These are phyloP conservation scores for Acanthornis magna DNA, from an alignment of 2,797 vertebrate species.

Conservation along the genomic window DNA sequence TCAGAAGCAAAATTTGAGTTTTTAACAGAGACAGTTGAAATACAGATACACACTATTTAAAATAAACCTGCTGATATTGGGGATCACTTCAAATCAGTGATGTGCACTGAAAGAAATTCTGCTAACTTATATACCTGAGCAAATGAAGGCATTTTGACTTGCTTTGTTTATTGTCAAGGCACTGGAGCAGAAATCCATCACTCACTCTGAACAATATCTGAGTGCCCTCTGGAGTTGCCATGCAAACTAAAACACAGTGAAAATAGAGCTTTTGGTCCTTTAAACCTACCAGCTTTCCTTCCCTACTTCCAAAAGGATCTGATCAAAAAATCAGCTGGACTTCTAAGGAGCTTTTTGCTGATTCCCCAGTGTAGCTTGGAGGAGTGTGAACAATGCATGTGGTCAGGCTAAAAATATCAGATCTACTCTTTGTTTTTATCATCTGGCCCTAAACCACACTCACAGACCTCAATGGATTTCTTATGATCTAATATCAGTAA, in stretches of 20 bases:
- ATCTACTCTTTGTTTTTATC: neutral
- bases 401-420: neutral
- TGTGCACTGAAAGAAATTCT: neutral
- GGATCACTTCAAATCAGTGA: neutral
- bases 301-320: neutral
- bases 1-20: neutral
- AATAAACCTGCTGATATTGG: neutral
- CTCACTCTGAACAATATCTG: neutral
- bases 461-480: neutral
- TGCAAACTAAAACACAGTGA: neutral
- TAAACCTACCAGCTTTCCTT: neutral
- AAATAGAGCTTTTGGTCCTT: neutral
- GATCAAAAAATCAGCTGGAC: neutral
- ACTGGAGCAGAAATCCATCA: neutral
- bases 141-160: neutral
- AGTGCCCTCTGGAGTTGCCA: neutral
- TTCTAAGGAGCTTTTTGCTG: neutral
- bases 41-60: neutral
- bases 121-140: neutral
- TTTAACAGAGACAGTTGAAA: neutral
- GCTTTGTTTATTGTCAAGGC: neutral
- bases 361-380: neutral
- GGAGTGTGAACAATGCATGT: neutral
- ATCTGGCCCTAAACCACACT: neutral
- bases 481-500: neutral